phyloP scores from a whole-genome alignment of 1,140 invertebrate genomes.

The Pemphigus obesinymphae region DNA sequence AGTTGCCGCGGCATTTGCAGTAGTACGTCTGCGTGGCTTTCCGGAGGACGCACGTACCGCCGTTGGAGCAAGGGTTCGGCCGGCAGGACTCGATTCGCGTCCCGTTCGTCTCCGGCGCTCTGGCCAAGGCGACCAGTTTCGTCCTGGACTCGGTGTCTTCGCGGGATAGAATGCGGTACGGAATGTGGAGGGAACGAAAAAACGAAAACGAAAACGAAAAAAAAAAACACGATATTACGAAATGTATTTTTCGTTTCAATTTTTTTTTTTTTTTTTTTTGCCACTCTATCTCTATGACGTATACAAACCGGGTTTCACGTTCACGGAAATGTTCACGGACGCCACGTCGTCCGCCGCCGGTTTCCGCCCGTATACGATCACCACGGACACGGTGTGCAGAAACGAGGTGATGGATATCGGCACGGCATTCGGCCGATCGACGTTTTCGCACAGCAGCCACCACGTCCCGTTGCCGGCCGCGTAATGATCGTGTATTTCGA shows the following conservation, averaged over 20 bases:
- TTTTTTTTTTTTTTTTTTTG: too few relatives aligned
- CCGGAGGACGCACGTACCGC: conserved; percentile 58
- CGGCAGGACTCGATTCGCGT: conserved; percentile 58
- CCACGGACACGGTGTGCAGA: conserved; percentile 52
- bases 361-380: not conserved
- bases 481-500: conserved; percentile 64
- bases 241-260: too few relatives aligned
- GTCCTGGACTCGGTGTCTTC: not conserved
- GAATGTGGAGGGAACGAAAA: not conserved
- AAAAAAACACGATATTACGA: too few relatives aligned
- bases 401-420: conserved; percentile 60
- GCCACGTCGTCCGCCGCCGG: not conserved
- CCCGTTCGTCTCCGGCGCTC: not conserved
- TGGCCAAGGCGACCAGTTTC: conserved; percentile 5
- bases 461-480: conserved; percentile 61
- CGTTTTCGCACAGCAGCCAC: conserved; percentile 59
- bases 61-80: conserved; percentile 65
- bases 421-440: conserved; percentile 49
- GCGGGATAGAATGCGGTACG: too few relatives aligned
- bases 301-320: conserved; percentile 20
- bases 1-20: conserved; percentile 60
- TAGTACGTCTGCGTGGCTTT: conserved; percentile 52
- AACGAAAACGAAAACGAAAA: too few relatives aligned
- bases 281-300: too few relatives aligned
- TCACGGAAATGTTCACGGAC: conserved; percentile 29